Base-by-base conservation (phyloP, 2,888 invertebrate species). In the Eilema griseolum region DNA sequence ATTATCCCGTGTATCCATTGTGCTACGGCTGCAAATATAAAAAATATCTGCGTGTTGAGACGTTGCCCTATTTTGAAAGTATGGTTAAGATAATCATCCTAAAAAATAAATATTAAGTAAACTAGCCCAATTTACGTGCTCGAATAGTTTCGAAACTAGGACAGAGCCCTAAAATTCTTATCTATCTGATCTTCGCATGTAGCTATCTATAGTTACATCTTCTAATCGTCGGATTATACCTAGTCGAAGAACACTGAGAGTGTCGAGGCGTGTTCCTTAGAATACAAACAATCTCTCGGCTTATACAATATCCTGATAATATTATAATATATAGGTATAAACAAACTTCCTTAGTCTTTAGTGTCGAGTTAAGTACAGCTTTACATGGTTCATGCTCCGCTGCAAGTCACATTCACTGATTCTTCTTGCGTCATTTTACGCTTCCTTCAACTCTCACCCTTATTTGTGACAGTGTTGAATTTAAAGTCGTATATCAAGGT, bases 311-410 rank as follows among this genome's bases (percentile, higher is more conserved):
- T 71, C 65, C 71, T 65, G 57, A 72, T 73, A 73, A 77, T 68
- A 80, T 62, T 26, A 56, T 46, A n/a, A 28, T 63, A 71, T 67
- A 66, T 71, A 72, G 59, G 69, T 73, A 70, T 56, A 73, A 75
- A 79, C 72, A 71, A 76, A 80, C 72, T 75, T 79, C 79, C 82
- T 77, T 73, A 81, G 75, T 74, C 81, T 82, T 78, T 33, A 85
- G 81, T 83, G 80, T 83, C 80, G 82, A 75, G 77, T 73, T 80
- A 76, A 80, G 80, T 79, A 83, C 85, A 83, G 83, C 86, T 89
- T 89, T 93, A 90, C 90, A 94, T 91, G 93, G 91, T 94, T 95
- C 87, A 95, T 85, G 95, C 93, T 92, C 90, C 83, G 92, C 84
- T 93, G 93, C 87, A 81, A 83, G 83, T 82, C 78, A 78, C 88